A percentile compares a stretch with the other conserved stretches of the same genome.
These are phyloP conservation scores for Corythaixoides concolor DNA, from an alignment of 2,113 vertebrate species.

Conservation along the genomic window DNA sequence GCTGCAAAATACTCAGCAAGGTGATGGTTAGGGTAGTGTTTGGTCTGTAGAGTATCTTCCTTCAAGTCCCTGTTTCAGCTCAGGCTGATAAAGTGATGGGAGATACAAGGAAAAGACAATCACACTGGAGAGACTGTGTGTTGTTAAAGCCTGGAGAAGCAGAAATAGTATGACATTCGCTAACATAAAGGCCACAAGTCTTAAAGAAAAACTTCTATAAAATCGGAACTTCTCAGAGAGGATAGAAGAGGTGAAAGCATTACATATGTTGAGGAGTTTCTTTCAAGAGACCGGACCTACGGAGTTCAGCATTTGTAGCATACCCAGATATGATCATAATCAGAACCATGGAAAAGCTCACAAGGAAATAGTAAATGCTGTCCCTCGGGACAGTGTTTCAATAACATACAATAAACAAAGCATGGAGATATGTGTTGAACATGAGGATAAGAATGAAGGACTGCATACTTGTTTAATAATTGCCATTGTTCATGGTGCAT, in stretches of 20 bases:
- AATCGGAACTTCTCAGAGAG: not conserved
- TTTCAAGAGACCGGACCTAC: not conserved
- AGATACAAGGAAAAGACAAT: not conserved
- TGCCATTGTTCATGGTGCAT: fast-evolving
- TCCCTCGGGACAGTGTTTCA: not conserved
- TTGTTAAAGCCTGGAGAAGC: not conserved
- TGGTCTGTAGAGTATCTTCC: fast-evolving
- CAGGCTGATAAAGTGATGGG: not conserved
- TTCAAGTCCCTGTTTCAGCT: not conserved
- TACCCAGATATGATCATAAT: not conserved
- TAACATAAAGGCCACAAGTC: not conserved
- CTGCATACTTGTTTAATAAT: not conserved
- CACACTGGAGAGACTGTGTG: not conserved
- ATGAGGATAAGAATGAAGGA: not conserved
- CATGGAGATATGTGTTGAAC: fast-evolving
- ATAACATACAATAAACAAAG: not conserved
- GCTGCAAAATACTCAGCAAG: not conserved
- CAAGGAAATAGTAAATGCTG: not conserved
- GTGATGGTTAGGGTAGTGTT: not conserved
- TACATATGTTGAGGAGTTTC: not conserved
- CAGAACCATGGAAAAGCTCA: not conserved
- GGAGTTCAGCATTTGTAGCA: not conserved
- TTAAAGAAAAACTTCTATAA: not conserved
- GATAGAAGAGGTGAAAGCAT: not conserved
- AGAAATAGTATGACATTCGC: not conserved